Base-by-base conservation (phyloP, 2,888 invertebrate genomes). In the Agelastica alni region DNA sequence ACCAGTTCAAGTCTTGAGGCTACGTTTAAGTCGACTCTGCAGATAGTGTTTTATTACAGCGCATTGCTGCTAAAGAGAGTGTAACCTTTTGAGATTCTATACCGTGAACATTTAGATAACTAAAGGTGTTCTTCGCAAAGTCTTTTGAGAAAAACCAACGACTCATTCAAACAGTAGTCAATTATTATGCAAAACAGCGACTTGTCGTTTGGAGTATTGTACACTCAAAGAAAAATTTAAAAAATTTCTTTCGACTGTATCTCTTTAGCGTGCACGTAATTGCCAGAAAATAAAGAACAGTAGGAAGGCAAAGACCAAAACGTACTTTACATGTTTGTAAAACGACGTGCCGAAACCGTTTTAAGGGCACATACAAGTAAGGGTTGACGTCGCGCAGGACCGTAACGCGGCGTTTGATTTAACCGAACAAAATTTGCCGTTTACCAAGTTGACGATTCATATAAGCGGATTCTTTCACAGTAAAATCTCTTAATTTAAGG, bases 311-410 rank as follows among this genome's bases (percentile, higher is more conserved):
- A 61, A 61, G 49, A 56, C 56, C 59, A 59, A 58, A 61, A 61
- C 59, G 58, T 59, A 52, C 60, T 66, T 64, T 62, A 66, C 62
- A 65, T 66, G 63, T 64, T 63, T 62, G 64, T 56, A 59, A 61
- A 66, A 66, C 62, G 64, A 64, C 60, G 67, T 66, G 67, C 66
- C 65, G 67, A 68, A 64, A 60, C 61, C 63, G 58, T 66, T 62
- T 66, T 60, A 63, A 64, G 22, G 39, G 39, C 39, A 13, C 26
- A 31, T 42, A 42, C 12, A 43, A 30, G 20, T 18, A 12, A 39
- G 37, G 20, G 20, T 18, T 39, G 17, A 20, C 69, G 67, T 66
- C 26, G 7, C 2, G 7, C 26, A 26, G 26, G 26, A 9, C 3
- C 26, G 26, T 9, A 26, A 16, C 3, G 34, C 13, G 10, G 13